A percentile compares a stretch with the other conserved stretches of the same genome.
These are phyloP conservation scores for Apostichopus californicus DNA, from an alignment of 35 echinoderm and acorn worm genomes.

Conservation along the genomic window DNA sequence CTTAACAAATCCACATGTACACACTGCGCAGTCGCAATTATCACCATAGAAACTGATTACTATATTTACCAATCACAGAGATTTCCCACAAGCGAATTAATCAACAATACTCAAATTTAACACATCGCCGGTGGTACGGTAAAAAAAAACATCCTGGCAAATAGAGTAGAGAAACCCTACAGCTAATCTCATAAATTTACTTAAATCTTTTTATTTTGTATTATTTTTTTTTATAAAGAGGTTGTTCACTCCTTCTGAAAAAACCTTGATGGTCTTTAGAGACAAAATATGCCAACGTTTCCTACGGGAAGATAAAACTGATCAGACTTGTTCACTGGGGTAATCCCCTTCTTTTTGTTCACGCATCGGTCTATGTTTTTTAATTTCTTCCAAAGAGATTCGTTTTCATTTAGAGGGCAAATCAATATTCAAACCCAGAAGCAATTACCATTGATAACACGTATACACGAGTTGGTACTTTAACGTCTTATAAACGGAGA, in stretches of 20 bases:
- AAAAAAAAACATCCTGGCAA: not conserved
- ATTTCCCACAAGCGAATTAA: not conserved
- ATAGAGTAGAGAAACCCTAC: not conserved
- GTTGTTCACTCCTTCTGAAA: not conserved
- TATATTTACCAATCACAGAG: not conserved
- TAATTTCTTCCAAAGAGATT: conserved; percentile 36
- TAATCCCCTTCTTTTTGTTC: conserved; percentile 2
- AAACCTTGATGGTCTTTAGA: not conserved
- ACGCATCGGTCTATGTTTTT: not conserved
- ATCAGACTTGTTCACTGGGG: conserved; percentile 16
- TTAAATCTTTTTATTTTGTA: not conserved
- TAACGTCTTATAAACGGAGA: too few relatives aligned
- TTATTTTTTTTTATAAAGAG: not conserved
- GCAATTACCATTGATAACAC: not conserved
- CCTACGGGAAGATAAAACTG: not conserved
- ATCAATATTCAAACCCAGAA: conserved; percentile 22
- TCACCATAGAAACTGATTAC: not conserved
- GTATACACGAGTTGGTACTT: too few relatives aligned
- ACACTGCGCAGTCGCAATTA: not conserved
- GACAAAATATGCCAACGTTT: not conserved
- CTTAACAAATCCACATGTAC: not conserved
- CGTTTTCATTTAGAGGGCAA: conserved; percentile 15
- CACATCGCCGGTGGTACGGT: not conserved
- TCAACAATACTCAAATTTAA: not conserved
- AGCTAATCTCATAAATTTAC: not conserved